Base-by-base conservation (phyloP, 1,140 invertebrate genomes). In the Brachionus calyciflorus region DNA sequence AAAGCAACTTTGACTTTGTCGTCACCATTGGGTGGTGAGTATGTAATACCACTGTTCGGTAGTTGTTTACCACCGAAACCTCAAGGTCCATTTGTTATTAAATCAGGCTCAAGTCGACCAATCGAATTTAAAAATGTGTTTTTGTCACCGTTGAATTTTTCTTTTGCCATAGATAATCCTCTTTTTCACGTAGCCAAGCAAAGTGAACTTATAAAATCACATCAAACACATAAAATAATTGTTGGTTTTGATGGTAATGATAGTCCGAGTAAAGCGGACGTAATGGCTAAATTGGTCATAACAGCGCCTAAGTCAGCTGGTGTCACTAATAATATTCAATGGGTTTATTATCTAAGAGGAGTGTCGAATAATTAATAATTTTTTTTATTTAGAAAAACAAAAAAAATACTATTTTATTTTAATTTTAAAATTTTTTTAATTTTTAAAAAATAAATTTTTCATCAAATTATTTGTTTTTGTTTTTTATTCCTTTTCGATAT, bases 281-380 rank as follows among this genome's bases (percentile, higher is more conserved):
- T 85, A 9, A 84, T 84, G 83, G 83, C 84, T 10, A 84, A 85
- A 81, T 78, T 86, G 26, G 81, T 83, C 19, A 81, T 86, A 0
- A 82, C 83, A 5, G 85, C 83, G 79, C 80, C 83, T 0, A 78
- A 80, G 17, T 82, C 83, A 17, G 82, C 82, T 44, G 83, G 82
- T 5, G 82, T 81, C 0, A 80, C 65, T 28, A 79, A 80, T 12
- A 30, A 53, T 40, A 60, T 76, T 68, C 84, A 86, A 80, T 86
- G 84, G 84, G 81, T 86, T 10, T 85, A 81, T 77, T 86, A 86
- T 68, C 78, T 86, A 26, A 83, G 84, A 76, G 84, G 84, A 26
- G 73, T 84, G 19, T 57, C 73, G 0, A 57, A 26, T 44, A 65
- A 44, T 33, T 63, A 57, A 57, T 30, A 48, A 48, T 70, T 70